Evolutionary conservation across 2,888 invertebrate species (phyloP).

Genomic region (Sphaerophoria rueppellii): DNA sequence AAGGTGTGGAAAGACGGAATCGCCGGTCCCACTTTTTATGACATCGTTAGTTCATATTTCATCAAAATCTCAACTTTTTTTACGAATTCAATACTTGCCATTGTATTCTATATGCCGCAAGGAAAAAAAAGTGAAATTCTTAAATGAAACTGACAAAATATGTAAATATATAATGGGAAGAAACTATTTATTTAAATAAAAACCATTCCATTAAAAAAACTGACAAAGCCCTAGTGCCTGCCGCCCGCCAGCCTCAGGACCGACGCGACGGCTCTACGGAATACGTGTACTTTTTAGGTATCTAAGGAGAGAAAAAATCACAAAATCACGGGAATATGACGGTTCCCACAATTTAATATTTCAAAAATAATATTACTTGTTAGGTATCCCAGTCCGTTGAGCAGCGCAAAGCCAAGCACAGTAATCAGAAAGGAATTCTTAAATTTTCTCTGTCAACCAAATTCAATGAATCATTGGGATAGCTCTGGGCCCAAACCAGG

Average conservation of each 20-base stretch:
- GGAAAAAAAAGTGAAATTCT: slow-evolving; percentile 34
- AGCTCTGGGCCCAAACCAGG: too few relatives aligned
- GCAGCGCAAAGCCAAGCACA: too few relatives aligned
- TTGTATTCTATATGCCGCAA: too few relatives aligned
- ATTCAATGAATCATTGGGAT: slow-evolving; percentile 3
- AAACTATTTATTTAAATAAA: slow-evolving; percentile 47
- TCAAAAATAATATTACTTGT: slow-evolving; percentile 42
- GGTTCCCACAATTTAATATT: slow-evolving; percentile 57
- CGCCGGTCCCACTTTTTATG: too few relatives aligned
- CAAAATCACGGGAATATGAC: slow-evolving; percentile 40
- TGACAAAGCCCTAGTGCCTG: too few relatives aligned
- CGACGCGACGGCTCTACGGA: too few relatives aligned
- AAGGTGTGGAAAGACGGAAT: too few relatives aligned
- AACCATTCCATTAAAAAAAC: neutral
- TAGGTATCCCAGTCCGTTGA: neutral
- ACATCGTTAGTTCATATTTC: too few relatives aligned
- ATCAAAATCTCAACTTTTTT: too few relatives aligned
- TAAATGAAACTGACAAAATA: slow-evolving; percentile 51
- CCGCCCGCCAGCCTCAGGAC: too few relatives aligned
- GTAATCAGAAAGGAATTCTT: neutral
- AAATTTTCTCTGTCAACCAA: slow-evolving; percentile 41
- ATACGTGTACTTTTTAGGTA: too few relatives aligned
- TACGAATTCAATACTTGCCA: too few relatives aligned
- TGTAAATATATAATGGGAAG: slow-evolving; percentile 6
- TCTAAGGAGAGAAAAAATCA: slow-evolving; percentile 43